A percentile compares a stretch with the other conserved stretches of the same genome.
phyloP scores from a whole-genome alignment of 2,888 invertebrate species.

The Andrena minutula region DNA sequence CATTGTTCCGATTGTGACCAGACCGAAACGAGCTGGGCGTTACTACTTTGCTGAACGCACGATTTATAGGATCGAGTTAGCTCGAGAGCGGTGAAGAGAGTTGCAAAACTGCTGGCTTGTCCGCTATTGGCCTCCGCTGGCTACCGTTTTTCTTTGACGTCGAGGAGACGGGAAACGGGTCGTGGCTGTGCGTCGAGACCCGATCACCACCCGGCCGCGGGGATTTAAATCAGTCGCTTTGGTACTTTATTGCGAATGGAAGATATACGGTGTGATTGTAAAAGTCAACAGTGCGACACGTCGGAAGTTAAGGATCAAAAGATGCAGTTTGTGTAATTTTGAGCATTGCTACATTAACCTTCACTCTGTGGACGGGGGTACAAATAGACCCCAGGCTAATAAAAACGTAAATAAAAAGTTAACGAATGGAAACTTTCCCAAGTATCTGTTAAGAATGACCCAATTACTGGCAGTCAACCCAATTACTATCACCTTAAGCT shows the following conservation, averaged over 20 bases:
- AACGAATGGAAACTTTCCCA: too few species aligned
- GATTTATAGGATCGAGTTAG: conserved; percentile 71
- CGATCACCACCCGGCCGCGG: not conserved
- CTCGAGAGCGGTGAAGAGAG: conserved; percentile 62
- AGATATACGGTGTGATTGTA: not conserved
- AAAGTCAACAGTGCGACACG: not conserved
- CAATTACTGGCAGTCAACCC: too few species aligned
- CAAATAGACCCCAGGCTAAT: too few species aligned
- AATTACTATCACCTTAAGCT: too few species aligned
- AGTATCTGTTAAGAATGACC: too few species aligned
- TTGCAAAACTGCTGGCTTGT: conserved; percentile 66
- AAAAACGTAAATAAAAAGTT: too few species aligned
- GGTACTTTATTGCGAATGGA: not conserved
- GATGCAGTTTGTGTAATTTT: not conserved
- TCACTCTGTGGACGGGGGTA: too few species aligned
- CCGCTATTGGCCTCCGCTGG: conserved; percentile 38
- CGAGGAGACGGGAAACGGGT: conserved; percentile 17
- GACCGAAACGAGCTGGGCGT: conserved; percentile 75
- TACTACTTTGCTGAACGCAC: conserved; percentile 69
- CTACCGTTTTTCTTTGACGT: conserved; percentile 48
- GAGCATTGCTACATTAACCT: not conserved
- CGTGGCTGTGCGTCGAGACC: not conserved
- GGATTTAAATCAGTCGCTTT: conserved; percentile 5
- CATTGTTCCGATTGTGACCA: conserved; percentile 75
- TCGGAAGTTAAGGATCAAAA: not conserved